Percentiles rank a stretch among this genome's conserved stretches.
These are phyloP conservation scores for Aspidapion aeneum DNA, from an alignment of 2,888 invertebrate genomes.

Conservation along the genomic window DNA sequence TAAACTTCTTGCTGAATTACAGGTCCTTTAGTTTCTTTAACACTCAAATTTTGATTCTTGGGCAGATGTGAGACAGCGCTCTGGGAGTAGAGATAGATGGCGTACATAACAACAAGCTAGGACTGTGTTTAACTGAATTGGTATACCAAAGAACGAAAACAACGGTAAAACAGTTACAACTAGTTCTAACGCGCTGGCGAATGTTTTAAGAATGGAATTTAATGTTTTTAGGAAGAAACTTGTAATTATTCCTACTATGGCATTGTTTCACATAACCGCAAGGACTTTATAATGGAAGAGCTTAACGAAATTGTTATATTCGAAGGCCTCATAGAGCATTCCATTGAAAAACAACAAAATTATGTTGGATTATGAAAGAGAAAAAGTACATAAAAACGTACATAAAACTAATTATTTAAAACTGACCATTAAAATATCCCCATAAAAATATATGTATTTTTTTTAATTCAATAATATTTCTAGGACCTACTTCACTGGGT, in stretches of 20 bases:
- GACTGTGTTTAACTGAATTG: slow-evolving; percentile 78
- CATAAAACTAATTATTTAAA: too few relatives aligned
- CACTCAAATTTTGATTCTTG: slow-evolving; percentile 15
- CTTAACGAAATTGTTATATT: slow-evolving; percentile 52
- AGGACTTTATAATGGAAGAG: slow-evolving; percentile 69
- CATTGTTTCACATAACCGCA: slow-evolving; percentile 83
- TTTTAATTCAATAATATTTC: too few relatives aligned
- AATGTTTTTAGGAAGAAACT: slow-evolving; percentile 90
- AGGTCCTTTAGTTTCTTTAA: neutral
- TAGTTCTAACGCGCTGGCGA: slow-evolving; percentile 90
- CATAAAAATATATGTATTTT: too few relatives aligned
- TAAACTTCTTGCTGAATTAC: neutral
- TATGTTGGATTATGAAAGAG: slow-evolving; percentile 87
- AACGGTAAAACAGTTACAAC: slow-evolving; percentile 87
- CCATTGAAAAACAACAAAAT: slow-evolving; percentile 66
- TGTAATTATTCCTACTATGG: slow-evolving; percentile 88
- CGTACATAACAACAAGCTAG: slow-evolving; percentile 76
- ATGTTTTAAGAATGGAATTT: slow-evolving; percentile 93
- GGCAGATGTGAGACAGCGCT: slow-evolving; percentile 72
- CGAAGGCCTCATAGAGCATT: slow-evolving; percentile 59
- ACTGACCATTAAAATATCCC: too few relatives aligned
- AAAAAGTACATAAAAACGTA: slow-evolving; percentile 94
- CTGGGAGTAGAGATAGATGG: slow-evolving; percentile 83
- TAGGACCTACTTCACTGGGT: too few relatives aligned
- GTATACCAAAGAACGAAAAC: slow-evolving; percentile 80